A percentile compares a stretch with the other conserved stretches of the same genome.
Evolutionary conservation across 1,140 invertebrate species (phyloP).

Genomic region (Drepana arcuata): DNA sequence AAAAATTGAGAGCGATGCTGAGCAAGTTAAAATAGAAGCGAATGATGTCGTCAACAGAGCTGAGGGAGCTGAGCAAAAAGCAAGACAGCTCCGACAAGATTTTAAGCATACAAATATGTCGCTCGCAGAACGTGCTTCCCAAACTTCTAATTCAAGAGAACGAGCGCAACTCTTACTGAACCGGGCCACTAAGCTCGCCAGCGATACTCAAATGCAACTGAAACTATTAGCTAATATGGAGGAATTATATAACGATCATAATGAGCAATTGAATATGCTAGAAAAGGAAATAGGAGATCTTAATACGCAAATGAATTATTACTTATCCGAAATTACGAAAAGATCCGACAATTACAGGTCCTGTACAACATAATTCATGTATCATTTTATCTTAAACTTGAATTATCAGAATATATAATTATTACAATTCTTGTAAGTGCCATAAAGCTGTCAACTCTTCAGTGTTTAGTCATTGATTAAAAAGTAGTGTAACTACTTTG

Average conservation of each 20-base stretch:
- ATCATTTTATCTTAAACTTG: not conserved
- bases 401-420: too few species aligned
- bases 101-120: slow-evolving; percentile 61
- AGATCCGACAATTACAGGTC: slow-evolving; percentile 68
- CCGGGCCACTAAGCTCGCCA: slow-evolving; percentile 82
- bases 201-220: slow-evolving; percentile 82
- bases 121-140: slow-evolving; percentile 59
- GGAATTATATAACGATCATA: slow-evolving; percentile 69
- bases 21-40: slow-evolving; percentile 73
- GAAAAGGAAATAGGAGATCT: slow-evolving; percentile 67
- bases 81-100: slow-evolving; percentile 51
- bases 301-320: slow-evolving; percentile 65
- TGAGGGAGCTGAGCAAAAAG: slow-evolving; percentile 60
- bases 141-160: slow-evolving; percentile 75
- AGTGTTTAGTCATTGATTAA: slow-evolving; percentile 20
- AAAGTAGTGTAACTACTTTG: slow-evolving; percentile 33
- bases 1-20: slow-evolving; percentile 79
- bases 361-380: slow-evolving; percentile 54
- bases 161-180: slow-evolving; percentile 82
- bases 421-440: slow-evolving; percentile 24
- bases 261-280: slow-evolving; percentile 54
- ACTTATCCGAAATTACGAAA: slow-evolving; percentile 71
- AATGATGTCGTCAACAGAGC: slow-evolving; percentile 64
- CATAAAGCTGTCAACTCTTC: slow-evolving; percentile 19
- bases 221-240: slow-evolving; percentile 77